Conservation (phyloP, 2,888 invertebrate species). For the Drosophila mimetica region DNA sequence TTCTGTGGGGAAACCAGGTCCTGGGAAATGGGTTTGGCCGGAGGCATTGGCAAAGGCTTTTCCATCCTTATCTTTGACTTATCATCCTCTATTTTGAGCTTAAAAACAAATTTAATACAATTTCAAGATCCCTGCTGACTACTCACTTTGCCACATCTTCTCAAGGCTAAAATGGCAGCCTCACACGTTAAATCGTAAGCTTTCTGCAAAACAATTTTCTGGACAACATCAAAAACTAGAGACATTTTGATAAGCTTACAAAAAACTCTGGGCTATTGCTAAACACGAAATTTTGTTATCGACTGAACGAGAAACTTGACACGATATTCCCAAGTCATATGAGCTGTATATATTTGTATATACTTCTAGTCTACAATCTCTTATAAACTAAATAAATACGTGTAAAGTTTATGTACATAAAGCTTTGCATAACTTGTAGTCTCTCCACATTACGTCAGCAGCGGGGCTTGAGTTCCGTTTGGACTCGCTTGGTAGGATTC, state of each 20-base stretch:
- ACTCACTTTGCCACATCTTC: slow-evolving; percentile 51
- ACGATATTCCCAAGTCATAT: slow-evolving; percentile 5
- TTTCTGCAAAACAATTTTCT: slow-evolving; percentile 50
- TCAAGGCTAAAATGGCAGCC: slow-evolving; percentile 31
- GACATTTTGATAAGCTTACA: slow-evolving; percentile 48
- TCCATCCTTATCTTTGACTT: background rate
- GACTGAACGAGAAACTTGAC: slow-evolving; percentile 7
- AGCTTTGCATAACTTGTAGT: slow-evolving; percentile 44
- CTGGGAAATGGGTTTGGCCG: background rate
- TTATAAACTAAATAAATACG: slow-evolving; percentile 51
- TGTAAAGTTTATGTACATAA: slow-evolving; percentile 62
- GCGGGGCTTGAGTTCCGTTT: slow-evolving; percentile 20
- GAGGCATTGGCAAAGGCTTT: background rate
- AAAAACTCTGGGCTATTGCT: slow-evolving; percentile 26
- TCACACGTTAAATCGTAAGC: slow-evolving; percentile 50
- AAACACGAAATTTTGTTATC: slow-evolving; percentile 20
- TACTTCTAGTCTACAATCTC: slow-evolving; percentile 6
- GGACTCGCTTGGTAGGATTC: slow-evolving; percentile 22
- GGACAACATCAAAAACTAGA: slow-evolving; percentile 54
- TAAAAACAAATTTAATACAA: background rate
- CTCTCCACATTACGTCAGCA: slow-evolving; percentile 16
- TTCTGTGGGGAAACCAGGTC: background rate
- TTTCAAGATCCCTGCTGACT: background rate
- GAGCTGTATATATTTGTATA: slow-evolving; percentile 16
- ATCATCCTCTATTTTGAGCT: slow-evolving; percentile 5